phyloP scores from a whole-genome alignment of 2,113 vertebrate genomes.

The Chaetorhynchus papuensis region DNA sequence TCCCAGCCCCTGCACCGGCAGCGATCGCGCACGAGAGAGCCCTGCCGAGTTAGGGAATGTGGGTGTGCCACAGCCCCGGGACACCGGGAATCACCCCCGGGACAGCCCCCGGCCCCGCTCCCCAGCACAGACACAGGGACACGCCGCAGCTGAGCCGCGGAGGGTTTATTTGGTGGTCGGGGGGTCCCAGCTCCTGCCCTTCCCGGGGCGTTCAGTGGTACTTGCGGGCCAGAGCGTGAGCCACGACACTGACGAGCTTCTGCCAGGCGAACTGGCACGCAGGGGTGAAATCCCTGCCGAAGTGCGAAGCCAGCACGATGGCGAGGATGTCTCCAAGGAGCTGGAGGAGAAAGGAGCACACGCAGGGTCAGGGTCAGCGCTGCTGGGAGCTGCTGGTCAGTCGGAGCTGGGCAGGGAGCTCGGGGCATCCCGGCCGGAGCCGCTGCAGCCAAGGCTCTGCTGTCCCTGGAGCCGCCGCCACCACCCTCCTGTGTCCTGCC shows the following conservation, averaged over 20 bases:
- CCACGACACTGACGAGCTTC: slow-evolving; percentile 79
- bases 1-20: neutral
- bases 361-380: neutral
- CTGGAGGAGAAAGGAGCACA: slow-evolving; percentile 45
- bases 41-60: rapidly evolving
- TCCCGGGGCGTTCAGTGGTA: slow-evolving; percentile 69
- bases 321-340: slow-evolving; percentile 77
- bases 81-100: neutral
- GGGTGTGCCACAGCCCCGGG: rapidly evolving
- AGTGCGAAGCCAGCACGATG: slow-evolving; percentile 64
- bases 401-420: rapidly evolving
- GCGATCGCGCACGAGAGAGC: neutral
- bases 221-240: slow-evolving; percentile 74
- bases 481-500: neutral
- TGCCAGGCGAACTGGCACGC: slow-evolving; percentile 67
- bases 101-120: neutral
- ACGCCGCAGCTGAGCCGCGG: neutral
- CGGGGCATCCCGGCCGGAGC: neutral
- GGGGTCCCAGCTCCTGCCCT: rapidly evolving
- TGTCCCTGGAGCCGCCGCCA: neutral
- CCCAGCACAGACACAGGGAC: neutral
- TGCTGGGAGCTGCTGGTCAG: neutral
- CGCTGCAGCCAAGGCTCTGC: neutral
- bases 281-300: slow-evolving; percentile 65
- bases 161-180: neutral